These are phyloP conservation scores for Dione juno DNA, from an alignment of 2,888 invertebrate species.

Conservation along the genomic window DNA sequence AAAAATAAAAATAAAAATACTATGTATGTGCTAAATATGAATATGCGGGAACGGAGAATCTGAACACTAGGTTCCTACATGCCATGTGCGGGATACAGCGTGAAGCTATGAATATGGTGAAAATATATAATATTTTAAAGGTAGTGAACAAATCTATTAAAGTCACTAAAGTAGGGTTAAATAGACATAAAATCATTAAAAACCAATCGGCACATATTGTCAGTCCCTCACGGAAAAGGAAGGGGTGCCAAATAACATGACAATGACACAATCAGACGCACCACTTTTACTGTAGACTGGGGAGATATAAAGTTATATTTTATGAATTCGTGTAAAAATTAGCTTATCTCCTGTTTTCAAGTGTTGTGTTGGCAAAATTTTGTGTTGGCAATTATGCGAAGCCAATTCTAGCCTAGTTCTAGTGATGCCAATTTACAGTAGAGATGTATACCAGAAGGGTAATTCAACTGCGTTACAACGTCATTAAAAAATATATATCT, in stretches of 20 bases:
- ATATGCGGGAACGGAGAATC: too few relatives aligned
- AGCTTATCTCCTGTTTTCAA: not conserved
- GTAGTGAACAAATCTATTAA: not conserved
- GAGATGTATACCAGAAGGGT: too few relatives aligned
- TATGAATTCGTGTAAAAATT: not conserved
- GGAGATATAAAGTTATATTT: slow-evolving; percentile 4
- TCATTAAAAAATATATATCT: too few relatives aligned
- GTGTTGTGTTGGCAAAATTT: not conserved
- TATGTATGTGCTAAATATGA: too few relatives aligned
- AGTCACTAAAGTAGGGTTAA: slow-evolving; percentile 7
- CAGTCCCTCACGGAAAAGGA: slow-evolving; percentile 5
- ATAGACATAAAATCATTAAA: slow-evolving; percentile 19
- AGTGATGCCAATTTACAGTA: too few relatives aligned
- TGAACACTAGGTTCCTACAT: too few relatives aligned
- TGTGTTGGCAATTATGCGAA: not conserved
- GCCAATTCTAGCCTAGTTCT: too few relatives aligned
- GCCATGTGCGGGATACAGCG: too few relatives aligned
- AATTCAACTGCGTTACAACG: too few relatives aligned
- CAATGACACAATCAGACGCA: slow-evolving; percentile 22
- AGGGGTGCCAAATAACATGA: slow-evolving; percentile 13
- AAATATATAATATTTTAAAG: not conserved
- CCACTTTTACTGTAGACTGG: not conserved
- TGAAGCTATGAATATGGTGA: too few relatives aligned
- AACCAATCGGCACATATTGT: slow-evolving; percentile 23
- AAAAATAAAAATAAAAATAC: too few relatives aligned